phyloP scores from a whole-genome alignment of 2,797 vertebrate species.

The Leuciscus waleckii region DNA sequence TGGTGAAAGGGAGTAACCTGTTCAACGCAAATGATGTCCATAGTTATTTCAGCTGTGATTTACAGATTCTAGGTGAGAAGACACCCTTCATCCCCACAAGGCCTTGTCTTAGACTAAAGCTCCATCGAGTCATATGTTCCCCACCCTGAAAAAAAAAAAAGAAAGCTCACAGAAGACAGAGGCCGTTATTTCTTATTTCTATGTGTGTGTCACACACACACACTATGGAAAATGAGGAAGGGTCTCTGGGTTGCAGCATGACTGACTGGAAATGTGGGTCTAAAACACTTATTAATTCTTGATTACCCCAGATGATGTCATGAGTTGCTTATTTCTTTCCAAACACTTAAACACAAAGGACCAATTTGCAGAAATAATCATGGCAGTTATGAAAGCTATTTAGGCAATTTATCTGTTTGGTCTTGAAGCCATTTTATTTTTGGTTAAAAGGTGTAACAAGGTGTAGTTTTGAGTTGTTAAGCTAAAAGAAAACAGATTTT shows the following conservation, averaged over 20 bases:
- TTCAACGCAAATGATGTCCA: constrained; percentile 57
- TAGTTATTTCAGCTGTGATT: constrained; percentile 69
- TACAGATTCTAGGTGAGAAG: constrained; percentile 43
- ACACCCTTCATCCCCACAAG: constrained; percentile 3
- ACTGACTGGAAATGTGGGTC: constrained; percentile 23
- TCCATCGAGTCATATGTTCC: constrained; percentile 27
- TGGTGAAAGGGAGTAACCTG: constrained; percentile 53
- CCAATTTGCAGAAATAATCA: constrained; percentile 3
- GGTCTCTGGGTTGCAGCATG: constrained; percentile 26
- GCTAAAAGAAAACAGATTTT: constrained; percentile 2
- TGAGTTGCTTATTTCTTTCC: background rate
- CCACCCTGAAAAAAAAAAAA: constrained; percentile 23
- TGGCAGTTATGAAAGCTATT: background rate
- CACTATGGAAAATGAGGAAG: constrained; percentile 34
- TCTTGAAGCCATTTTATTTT: constrained; percentile 16
- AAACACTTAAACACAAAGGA: constrained; percentile 19
- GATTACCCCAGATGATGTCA: constrained; percentile 24
- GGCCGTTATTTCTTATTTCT: background rate
- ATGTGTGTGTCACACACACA: background rate
- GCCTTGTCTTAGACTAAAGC: background rate
- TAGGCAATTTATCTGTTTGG: constrained; percentile 8
- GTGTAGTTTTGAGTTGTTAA: constrained; percentile 1
- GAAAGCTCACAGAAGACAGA: background rate
- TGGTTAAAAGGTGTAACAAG: background rate
- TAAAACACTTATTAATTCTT: constrained; percentile 27